Evolutionary conservation across 2,797 vertebrate genomes (phyloP), one percentile per base, ranked within the genome.

Genomic region (Natrix natrix): DNA sequence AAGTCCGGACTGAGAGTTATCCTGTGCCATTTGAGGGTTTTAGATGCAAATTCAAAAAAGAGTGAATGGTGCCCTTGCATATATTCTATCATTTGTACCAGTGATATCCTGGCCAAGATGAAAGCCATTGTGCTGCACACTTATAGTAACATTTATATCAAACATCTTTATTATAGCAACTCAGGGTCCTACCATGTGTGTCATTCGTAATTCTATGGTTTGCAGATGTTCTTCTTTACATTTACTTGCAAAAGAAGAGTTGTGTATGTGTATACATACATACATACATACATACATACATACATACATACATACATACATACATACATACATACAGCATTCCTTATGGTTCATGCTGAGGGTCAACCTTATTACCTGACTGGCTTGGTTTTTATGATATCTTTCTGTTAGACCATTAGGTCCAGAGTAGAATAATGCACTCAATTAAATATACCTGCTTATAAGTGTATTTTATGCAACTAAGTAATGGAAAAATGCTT

Each of bases 391-490:
- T 97, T 94, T 95, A 95, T 97, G 96, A 96, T 94, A 96, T 92
- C 95, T 96, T 96, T 95, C 96, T 97, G 96, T 95, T 96, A 96
- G 96, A 96, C 95, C 97, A 95, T 97, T 95, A 97, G 95, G 97
- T 97, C 96, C 95, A 93, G 95, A 96, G 96, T 97, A 95, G 95
- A 97, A 96, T 96, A 96, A 97, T 97, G 96, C 96, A 97, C 96
- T 96, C 95, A 95, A 95, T 96, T 96, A 96, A 97, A 96, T 95
- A 93, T 94, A 95, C 95, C 86, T 92, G 95, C 92, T 95, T 13
- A 5, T 94, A 94, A 94, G 95, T 95, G 90, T 96, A 90, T 94
- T 89, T 96, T 95, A 94, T 95, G 93, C 96, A 95, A 88, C 90
- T 90, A 94, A 86, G 91, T 95, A 97, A 98, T 95, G 97, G 96